phyloP scores from a whole-genome alignment of 1,140 invertebrate species.

The Zaprionus capensis region DNA sequence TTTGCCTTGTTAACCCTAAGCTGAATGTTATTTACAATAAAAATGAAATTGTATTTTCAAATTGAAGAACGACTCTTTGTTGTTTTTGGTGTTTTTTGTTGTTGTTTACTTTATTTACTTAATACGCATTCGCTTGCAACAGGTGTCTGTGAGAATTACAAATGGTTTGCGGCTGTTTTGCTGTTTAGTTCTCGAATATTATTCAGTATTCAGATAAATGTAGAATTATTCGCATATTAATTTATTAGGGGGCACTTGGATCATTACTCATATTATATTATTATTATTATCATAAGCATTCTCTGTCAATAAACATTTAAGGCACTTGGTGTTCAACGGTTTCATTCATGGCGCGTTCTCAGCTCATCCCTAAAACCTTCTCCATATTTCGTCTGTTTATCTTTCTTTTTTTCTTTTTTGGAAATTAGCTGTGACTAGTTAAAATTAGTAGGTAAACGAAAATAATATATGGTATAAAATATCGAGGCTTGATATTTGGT shows the following conservation, averaged over 20 bases:
- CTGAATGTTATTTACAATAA: constrained; percentile 9
- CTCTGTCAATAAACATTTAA: constrained; percentile 64
- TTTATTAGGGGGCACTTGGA: constrained; percentile 54
- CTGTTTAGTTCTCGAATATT: constrained; percentile 43
- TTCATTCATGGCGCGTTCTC: constrained; percentile 34
- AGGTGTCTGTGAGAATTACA: constrained; percentile 74
- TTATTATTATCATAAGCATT: constrained; percentile 28
- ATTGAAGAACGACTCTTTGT: constrained; percentile 1
- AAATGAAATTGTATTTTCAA: constrained; percentile 12
- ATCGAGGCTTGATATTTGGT: constrained; percentile 54
- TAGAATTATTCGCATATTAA: constrained; percentile 35
- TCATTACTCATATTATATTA: constrained; percentile 30
- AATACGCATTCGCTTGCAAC: constrained; percentile 75
- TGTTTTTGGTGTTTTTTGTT: constrained; percentile 56
- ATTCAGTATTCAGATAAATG: constrained; percentile 38
- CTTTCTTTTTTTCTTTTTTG: constrained; percentile 54
- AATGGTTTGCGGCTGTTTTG: constrained; percentile 49
- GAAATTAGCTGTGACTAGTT: constrained; percentile 83
- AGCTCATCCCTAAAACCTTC: constrained; percentile 2
- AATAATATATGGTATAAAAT: constrained; percentile 48
- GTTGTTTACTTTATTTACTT: constrained; percentile 74
- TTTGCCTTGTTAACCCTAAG: constrained; percentile 9
- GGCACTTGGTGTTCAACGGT: constrained; percentile 66
- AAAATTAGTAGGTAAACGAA: constrained; percentile 81
- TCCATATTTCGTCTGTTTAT: constrained; percentile 22